A percentile compares a stretch with the other conserved stretches of the same genome.
Conservation (phyloP, 2,113 vertebrate genomes). For the Saguinus imperator region DNA sequence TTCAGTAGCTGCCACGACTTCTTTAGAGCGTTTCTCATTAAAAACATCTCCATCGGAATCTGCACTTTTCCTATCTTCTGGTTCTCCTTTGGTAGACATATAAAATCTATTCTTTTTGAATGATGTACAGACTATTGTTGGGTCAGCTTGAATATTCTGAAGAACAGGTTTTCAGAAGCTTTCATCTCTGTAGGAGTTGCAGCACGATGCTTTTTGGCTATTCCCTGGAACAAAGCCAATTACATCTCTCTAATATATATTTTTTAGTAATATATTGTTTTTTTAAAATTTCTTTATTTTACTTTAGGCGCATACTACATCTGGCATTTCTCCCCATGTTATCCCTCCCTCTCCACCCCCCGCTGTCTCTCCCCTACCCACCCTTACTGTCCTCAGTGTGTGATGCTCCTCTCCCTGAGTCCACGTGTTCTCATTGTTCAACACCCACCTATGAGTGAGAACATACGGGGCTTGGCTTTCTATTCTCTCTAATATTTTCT, state of each 20-base stretch:
- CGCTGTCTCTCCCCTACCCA: too few species aligned
- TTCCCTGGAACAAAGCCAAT: conserved; percentile 94
- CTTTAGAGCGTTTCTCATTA: conserved; percentile 99
- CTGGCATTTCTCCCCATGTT: too few species aligned
- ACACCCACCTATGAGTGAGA: too few species aligned
- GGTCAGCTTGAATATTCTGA: conserved; percentile 91
- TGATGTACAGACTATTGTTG: conserved; percentile 94
- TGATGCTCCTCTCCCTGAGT: too few species aligned
- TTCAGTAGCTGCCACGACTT: conserved; percentile 99
- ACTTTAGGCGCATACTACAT: too few species aligned
- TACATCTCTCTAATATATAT: conserved; percentile 91
- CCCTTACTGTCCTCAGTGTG: too few species aligned
- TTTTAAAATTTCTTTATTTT: too few species aligned
- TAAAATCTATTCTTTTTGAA: conserved; percentile 99
- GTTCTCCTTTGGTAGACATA: conserved; percentile 97
- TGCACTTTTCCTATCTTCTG: conserved; percentile 98
- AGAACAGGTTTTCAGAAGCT: conserved; percentile 97
- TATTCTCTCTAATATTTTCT: conserved; percentile 91
- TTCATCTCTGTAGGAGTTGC: conserved; percentile 98
- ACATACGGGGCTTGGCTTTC: too few species aligned
- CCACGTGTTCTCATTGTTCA: too few species aligned
- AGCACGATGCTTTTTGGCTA: conserved; percentile 90
- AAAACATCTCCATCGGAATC: conserved; percentile 99
- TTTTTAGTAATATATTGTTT: too few species aligned
- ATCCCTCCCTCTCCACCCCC: too few species aligned